Conservation (phyloP, 2,797 vertebrate species). For the Neomorphus geoffroyi region DNA sequence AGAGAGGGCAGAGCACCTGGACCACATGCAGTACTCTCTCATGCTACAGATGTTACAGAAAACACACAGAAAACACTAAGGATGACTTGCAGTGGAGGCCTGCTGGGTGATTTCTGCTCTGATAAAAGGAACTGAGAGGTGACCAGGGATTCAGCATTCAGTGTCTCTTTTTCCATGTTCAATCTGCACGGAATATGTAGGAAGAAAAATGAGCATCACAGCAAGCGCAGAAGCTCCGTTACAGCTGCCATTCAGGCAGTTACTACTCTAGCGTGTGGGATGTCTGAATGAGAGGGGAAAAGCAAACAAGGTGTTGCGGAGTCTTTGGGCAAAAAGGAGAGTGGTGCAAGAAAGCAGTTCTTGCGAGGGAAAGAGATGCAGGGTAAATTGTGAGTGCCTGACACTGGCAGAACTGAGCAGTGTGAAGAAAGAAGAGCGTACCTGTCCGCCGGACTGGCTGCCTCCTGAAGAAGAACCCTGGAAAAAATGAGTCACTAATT, state of each 20-base stretch:
- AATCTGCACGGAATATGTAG: neutral
- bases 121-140: neutral
- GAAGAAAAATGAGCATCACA: neutral
- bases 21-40: neutral
- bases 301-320: neutral
- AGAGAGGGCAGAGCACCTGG: neutral
- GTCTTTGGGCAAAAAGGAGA: neutral
- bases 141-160: neutral
- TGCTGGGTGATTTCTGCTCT: neutral
- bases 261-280: neutral
- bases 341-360: neutral
- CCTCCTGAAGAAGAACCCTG: conserved; percentile 44
- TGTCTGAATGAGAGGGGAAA: neutral
- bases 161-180: neutral
- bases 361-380: neutral
- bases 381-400: neutral
- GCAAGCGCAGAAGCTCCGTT: neutral
- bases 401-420: neutral
- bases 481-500: neutral
- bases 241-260: neutral
- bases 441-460: conserved; percentile 48
- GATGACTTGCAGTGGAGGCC: neutral
- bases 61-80: neutral
- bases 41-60: neutral
- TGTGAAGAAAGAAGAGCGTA: neutral